phyloP scores from a whole-genome alignment of 2,888 invertebrate species.

The Leptopilina myrica region DNA sequence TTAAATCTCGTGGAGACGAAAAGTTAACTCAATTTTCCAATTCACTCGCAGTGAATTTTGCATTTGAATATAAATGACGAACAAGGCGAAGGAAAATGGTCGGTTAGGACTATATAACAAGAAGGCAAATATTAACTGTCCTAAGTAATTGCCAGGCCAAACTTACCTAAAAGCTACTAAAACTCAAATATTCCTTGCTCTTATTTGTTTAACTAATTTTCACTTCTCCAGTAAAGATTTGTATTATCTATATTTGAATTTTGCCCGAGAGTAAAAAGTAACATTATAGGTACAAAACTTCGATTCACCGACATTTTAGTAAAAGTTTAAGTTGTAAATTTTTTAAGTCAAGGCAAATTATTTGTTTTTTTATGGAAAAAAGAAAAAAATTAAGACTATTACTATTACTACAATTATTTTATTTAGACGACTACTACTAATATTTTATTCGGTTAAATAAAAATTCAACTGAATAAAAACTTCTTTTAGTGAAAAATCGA shows the following conservation, averaged over 20 bases:
- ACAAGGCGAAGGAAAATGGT: neutral
- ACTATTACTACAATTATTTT: too few species aligned
- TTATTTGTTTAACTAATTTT: slow-evolving; percentile 25
- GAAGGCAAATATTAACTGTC: slow-evolving; percentile 38
- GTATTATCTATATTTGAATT: neutral
- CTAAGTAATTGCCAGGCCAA: slow-evolving; percentile 13
- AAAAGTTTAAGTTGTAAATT: too few species aligned
- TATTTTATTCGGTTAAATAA: too few species aligned
- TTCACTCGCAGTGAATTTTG: neutral
- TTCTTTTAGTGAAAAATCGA: too few species aligned
- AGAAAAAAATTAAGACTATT: too few species aligned
- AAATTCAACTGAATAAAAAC: too few species aligned
- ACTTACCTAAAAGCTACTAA: slow-evolving; percentile 19
- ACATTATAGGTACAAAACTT: neutral
- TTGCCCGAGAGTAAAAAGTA: neutral
- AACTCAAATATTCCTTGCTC: slow-evolving; percentile 17
- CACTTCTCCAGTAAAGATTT: slow-evolving; percentile 10
- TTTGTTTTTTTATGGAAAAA: too few species aligned
- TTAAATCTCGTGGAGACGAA: neutral
- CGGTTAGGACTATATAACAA: slow-evolving; percentile 32
- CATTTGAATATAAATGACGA: slow-evolving; percentile 23
- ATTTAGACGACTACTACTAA: too few species aligned
- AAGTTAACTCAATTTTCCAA: slow-evolving; percentile 21
- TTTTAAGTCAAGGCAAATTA: too few species aligned
- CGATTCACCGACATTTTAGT: neutral